A percentile compares a stretch with the other conserved stretches of the same genome.
Conservation (phyloP, 2,888 invertebrate genomes). For the Balanococcus diminutus region DNA sequence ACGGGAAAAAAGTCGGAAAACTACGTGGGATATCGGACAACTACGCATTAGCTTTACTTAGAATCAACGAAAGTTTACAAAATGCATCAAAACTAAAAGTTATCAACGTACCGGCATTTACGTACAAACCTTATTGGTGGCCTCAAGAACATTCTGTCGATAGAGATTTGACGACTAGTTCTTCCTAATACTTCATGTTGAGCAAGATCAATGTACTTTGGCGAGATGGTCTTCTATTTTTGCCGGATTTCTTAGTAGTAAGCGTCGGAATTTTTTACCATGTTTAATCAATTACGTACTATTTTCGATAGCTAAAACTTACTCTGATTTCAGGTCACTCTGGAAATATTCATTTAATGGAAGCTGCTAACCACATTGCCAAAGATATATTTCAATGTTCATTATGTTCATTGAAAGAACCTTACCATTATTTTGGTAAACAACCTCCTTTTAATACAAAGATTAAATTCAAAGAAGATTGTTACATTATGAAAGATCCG, state of each 20-base stretch:
- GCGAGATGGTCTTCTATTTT: neutral
- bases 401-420: conserved; percentile 55
- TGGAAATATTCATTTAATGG: conserved; percentile 33
- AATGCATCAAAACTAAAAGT: conserved; percentile 64
- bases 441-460: conserved; percentile 53
- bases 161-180: neutral
- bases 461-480: conserved; percentile 66
- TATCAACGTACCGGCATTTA: conserved; percentile 65
- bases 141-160: conserved; percentile 67
- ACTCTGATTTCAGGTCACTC: neutral
- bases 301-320: neutral
- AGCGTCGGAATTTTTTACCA: neutral
- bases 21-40: conserved; percentile 68
- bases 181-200: neutral
- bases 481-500: conserved; percentile 84
- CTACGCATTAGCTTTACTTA: conserved; percentile 74
- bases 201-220: neutral
- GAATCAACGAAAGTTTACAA: conserved; percentile 73
- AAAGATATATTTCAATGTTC: conserved; percentile 52
- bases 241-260: conserved; percentile 30
- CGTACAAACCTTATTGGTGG: conserved; percentile 81
- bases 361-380: conserved; percentile 54
- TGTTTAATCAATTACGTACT: neutral
- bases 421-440: conserved; percentile 54
- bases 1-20: conserved; percentile 68